These are phyloP conservation scores for Eupeodes latifasciatus DNA, from an alignment of 2,888 invertebrate species.

Conservation along the genomic window DNA sequence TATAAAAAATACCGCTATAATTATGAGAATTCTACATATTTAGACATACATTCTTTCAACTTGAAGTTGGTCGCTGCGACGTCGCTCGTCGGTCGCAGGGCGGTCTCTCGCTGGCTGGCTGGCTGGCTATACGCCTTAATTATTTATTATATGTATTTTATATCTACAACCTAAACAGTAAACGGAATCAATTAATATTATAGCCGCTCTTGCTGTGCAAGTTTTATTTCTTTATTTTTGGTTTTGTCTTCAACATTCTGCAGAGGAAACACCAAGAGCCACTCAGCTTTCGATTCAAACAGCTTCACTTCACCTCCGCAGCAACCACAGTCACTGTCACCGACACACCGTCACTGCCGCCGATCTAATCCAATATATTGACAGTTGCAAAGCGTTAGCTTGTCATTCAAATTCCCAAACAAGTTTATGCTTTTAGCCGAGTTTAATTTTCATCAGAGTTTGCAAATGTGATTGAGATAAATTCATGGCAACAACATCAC, in stretches of 20 bases:
- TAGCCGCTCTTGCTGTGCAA: slow-evolving; percentile 17
- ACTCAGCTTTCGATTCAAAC: slow-evolving; percentile 8
- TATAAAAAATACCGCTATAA: slow-evolving; percentile 24
- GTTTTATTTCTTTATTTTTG: slow-evolving; percentile 9
- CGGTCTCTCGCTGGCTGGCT: not conserved
- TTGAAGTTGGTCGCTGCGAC: not conserved
- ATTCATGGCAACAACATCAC: not conserved
- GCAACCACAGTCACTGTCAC: too few species aligned
- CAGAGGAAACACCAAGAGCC: slow-evolving; percentile 30
- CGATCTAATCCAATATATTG: slow-evolving; percentile 5
- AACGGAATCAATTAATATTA: slow-evolving; percentile 44
- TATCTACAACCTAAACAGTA: slow-evolving; percentile 21
- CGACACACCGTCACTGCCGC: too few species aligned
- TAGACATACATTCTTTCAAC: slow-evolving; percentile 18
- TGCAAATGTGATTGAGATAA: slow-evolving; percentile 40
- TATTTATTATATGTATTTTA: slow-evolving; percentile 3
- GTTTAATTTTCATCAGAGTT: slow-evolving; percentile 36
- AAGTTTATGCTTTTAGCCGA: slow-evolving; percentile 58
- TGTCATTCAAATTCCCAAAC: slow-evolving; percentile 55
- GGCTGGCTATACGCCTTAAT: slow-evolving; percentile 18
- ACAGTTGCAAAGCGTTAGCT: slow-evolving; percentile 32
- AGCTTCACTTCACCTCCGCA: not conserved
- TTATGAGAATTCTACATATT: slow-evolving; percentile 32
- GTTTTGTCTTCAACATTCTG: slow-evolving; percentile 16
- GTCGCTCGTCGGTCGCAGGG: too few species aligned